A percentile compares a stretch with the other conserved stretches of the same genome.
Evolutionary conservation across 2,888 invertebrate genomes (phyloP).

Genomic region (Catonia carolina): DNA sequence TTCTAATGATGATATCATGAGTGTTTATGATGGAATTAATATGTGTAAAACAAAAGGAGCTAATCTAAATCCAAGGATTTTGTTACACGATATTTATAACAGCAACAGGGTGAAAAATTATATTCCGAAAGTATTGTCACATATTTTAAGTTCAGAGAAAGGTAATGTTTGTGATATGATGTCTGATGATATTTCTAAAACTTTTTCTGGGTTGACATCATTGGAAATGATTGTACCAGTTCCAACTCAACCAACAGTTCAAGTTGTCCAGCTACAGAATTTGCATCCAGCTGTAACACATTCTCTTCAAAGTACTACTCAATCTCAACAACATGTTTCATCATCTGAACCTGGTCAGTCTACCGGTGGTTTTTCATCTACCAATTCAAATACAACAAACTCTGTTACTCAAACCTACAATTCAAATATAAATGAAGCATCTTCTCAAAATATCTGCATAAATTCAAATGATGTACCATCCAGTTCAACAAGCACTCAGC

Average conservation of each 20-base stretch:
- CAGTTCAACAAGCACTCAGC: too few species aligned
- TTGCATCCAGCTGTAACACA: too few species aligned
- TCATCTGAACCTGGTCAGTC: neutral
- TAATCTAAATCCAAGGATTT: too few species aligned
- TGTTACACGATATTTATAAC: neutral
- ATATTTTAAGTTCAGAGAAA: slow-evolving; percentile 1
- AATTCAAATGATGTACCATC: neutral
- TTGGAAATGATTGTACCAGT: slow-evolving; percentile 54
- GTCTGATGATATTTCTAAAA: slow-evolving; percentile 48
- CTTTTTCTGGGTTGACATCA: slow-evolving; percentile 52
- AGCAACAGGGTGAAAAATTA: neutral
- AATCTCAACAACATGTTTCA: neutral
- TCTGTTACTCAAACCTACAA: neutral
- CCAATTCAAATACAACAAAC: neutral
- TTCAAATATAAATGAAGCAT: neutral
- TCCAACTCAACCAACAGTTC: slow-evolving; percentile 46
- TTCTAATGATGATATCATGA: neutral
- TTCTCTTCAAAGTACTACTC: too few species aligned
- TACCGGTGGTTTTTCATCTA: neutral
- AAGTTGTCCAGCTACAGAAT: slow-evolving; percentile 53
- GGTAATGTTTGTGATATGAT: slow-evolving; percentile 46
- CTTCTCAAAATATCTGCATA: neutral
- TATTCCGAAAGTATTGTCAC: neutral
- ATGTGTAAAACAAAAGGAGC: too few species aligned
- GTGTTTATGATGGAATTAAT: too few species aligned